phyloP scores from a whole-genome alignment of 2,888 invertebrate genomes.

The Germaria angustata region DNA sequence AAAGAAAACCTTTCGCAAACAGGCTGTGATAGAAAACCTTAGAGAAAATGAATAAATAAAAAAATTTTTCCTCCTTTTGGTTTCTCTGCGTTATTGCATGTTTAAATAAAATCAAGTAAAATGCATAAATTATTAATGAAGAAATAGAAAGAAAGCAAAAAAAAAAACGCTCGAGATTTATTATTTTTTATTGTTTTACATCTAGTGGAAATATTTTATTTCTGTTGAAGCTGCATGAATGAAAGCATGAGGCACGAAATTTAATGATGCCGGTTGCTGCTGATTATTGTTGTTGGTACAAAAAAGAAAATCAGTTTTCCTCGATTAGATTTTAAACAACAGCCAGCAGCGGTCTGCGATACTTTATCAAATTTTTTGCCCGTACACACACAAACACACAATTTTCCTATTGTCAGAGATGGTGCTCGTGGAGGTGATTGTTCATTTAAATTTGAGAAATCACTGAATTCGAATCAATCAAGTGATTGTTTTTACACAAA shows the following conservation, averaged over 20 bases:
- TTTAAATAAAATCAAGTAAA: constrained; percentile 55
- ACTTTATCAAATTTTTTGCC: not conserved
- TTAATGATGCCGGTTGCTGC: not conserved
- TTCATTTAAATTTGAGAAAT: constrained; percentile 25
- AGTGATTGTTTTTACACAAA: constrained; percentile 41
- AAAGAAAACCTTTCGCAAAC: not conserved
- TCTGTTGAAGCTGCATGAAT: constrained; percentile 15
- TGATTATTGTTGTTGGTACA: not conserved
- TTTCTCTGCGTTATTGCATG: constrained; percentile 48
- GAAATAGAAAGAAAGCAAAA: constrained; percentile 16
- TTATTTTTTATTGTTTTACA: constrained; percentile 28
- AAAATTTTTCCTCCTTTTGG: not conserved
- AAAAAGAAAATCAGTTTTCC: constrained; percentile 45
- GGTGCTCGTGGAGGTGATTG: not conserved
- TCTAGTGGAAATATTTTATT: constrained; percentile 24
- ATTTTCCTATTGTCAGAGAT: not conserved
- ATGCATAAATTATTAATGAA: constrained; percentile 60
- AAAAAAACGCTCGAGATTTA: not conserved
- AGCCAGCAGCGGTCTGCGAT: constrained; percentile 2
- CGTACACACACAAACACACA: not conserved
- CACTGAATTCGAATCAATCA: constrained; percentile 60
- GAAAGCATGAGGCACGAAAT: constrained; percentile 44
- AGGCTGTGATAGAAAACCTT: not conserved
- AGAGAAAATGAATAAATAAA: not conserved
- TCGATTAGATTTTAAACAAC: constrained; percentile 37